phyloP scores from a whole-genome alignment of 2,797 vertebrate genomes.

The Neomorphus geoffroyi region DNA sequence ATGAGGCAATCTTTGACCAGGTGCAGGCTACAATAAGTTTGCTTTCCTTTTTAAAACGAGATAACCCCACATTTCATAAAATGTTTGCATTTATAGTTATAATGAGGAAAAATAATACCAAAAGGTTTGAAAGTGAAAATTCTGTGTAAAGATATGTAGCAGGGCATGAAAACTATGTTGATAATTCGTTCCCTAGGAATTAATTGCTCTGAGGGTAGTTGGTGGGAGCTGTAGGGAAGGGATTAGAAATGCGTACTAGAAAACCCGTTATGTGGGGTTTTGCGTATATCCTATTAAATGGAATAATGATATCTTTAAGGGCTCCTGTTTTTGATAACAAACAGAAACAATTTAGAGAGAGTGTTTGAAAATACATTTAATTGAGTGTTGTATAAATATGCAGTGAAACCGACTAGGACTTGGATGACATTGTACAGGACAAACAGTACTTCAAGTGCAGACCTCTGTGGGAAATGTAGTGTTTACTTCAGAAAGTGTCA shows the following conservation, averaged over 20 bases:
- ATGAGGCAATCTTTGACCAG: background rate
- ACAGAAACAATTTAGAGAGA: slow-evolving; percentile 25
- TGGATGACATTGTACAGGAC: slow-evolving; percentile 33
- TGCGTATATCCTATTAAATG: background rate
- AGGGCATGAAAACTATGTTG: background rate
- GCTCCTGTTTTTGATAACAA: slow-evolving; percentile 43
- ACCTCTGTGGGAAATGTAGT: slow-evolving; percentile 13
- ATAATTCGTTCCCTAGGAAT: background rate
- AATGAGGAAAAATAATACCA: background rate
- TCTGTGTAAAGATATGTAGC: background rate
- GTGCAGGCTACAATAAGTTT: background rate
- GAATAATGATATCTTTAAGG: slow-evolving; percentile 9
- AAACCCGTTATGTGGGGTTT: background rate
- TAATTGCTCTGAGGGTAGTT: background rate
- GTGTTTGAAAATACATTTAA: slow-evolving; percentile 65
- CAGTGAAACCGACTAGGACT: background rate
- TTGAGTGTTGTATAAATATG: slow-evolving; percentile 35
- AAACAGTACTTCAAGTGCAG: slow-evolving; percentile 56
- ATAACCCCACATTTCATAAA: background rate
- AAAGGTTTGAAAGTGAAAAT: background rate
- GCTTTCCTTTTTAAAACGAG: background rate
- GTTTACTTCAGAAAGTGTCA: slow-evolving; percentile 49
- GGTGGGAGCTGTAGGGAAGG: background rate
- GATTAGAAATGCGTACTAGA: background rate
- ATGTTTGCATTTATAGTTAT: background rate